phyloP scores from a whole-genome alignment of 1,140 invertebrate species.

The Pseudobourletiella spinata region DNA sequence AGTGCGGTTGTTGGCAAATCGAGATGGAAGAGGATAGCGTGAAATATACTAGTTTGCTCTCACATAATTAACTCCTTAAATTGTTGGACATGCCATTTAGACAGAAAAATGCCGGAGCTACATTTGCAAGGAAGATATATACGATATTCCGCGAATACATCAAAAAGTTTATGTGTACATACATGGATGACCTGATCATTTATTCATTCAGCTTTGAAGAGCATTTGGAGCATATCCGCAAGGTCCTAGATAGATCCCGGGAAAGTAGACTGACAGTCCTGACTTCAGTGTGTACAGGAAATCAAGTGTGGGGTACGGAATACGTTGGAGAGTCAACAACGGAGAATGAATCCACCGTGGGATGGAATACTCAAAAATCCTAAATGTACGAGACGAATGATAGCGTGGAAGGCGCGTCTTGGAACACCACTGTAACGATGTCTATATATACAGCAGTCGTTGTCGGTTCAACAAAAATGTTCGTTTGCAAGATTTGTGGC shows the following conservation, averaged over 20 bases:
- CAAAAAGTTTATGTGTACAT: slow-evolving; percentile 39
- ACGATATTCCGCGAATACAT: not conserved
- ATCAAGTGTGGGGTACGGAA: too few species aligned
- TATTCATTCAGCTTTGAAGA: slow-evolving; percentile 38
- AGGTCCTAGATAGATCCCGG: slow-evolving; percentile 11
- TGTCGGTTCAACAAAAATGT: too few species aligned
- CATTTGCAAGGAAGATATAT: not conserved
- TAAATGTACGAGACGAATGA: too few species aligned
- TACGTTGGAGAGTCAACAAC: too few species aligned
- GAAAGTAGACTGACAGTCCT: slow-evolving; percentile 26
- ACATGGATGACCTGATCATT: slow-evolving; percentile 49
- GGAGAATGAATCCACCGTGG: too few species aligned
- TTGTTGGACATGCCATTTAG: slow-evolving; percentile 4
- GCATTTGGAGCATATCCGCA: slow-evolving; percentile 36
- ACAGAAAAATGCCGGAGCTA: not conserved
- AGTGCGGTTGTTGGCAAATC: slow-evolving; percentile 31
- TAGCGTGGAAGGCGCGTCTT: too few species aligned
- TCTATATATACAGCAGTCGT: too few species aligned
- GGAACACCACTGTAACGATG: too few species aligned
- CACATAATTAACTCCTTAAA: not conserved
- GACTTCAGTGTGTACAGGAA: too few species aligned
- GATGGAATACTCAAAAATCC: too few species aligned
- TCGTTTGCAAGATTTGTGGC: too few species aligned
- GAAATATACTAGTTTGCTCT: not conserved
- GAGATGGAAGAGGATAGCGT: slow-evolving; percentile 37